Evolutionary conservation across 2,888 invertebrate species (phyloP), one percentile per base, ranked within the genome.

Genomic region (Falcaria lacertinaria): DNA sequence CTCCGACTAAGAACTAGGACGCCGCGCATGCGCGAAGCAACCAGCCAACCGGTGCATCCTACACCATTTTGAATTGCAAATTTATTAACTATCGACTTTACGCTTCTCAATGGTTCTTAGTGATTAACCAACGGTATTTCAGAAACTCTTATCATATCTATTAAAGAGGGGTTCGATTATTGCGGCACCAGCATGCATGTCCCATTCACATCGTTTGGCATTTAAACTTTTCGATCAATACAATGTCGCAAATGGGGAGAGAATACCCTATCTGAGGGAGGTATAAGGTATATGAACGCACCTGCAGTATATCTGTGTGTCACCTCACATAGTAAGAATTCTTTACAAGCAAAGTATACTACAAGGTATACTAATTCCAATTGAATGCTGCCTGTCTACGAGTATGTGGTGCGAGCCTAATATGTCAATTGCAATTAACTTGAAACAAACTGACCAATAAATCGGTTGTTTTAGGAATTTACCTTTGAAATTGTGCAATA

Each of bases 1-100:
- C 88, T 87, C 84, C 80, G 64, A 57, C 54, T 56, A 43, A 51
- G 65, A 89, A 86, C 77, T 88, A 69, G 89, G 89, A 64, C 89
- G 71, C 64, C 85, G 86, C 89, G 88, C 89, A 88, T 58, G 89
- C 89, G 88, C 86, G 63, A 50, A 48, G 37, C 37, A 56, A 37
- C 14, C 25, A 54, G 54, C 50, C 57, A 59, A 54, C 52, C 64
- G 70, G 72, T 87, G 86, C 87, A 87, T 87, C 79, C 69, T 65
- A 50, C 54, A 65, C 67, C 71, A 76, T 72, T 78, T 79, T 77
- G 72, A 84, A 84, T 81, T 72, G 73, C 69, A 71, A 80, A 83
- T 82, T 70, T 55, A 50, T 34, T 50, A 47, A 41, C 25, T 14
- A 15, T 42, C 13, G 5, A 34, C 49, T 22, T 11, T 4, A 37